Base-by-base conservation (phyloP, 2,888 invertebrate genomes). In the Drosophila leonis region DNA sequence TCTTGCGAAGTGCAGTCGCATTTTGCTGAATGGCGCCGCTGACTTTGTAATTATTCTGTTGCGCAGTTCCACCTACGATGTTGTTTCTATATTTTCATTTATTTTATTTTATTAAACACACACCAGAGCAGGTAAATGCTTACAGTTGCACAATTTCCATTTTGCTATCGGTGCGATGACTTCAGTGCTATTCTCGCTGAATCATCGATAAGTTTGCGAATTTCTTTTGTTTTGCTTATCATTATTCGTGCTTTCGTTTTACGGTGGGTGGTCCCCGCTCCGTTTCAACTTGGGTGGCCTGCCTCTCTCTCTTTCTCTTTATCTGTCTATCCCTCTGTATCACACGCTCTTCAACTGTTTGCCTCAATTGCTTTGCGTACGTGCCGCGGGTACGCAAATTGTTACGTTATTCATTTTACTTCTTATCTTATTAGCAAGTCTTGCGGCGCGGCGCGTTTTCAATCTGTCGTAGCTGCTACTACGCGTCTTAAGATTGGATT, bases 1-100 rank as follows among this genome's bases (percentile, higher is more conserved):
- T 80, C 66, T 61, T 48, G 59, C 33, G 41, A 72, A 59, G 65
- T 81, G 66, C 81, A 81, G 62, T 79, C 73, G 71, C 64, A 76
- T 69, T 49, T 75, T 72, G 18, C 46, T 52, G 20, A 56, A 56
- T 55, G 64, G 48, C 68, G 66, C 62, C 62, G 72, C 63, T 81
- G 72, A 73, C 70, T 80, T 80, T 82, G 71, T 69, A 75, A 70
- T 85, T 87, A 68, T 75, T 81, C 65, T 75, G 75, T 77, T 84
- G 84, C 84, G 88, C 83, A 88, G 88, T 84, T 82, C 54, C 29
- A 54, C 27, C 48, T 42, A 42, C 60, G 70, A 41, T 56, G 69
- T 78, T 70, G 55, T 60, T 74, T 72, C 60, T 57, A 71, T 60
- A 42, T 42, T 33, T 42, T 70, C 48, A n/a, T 65, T 61, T 77